Percentiles rank a stretch among this genome's conserved stretches.
phyloP scores from a whole-genome alignment of 2,797 vertebrate genomes.

The Tragelaphus oryx region DNA sequence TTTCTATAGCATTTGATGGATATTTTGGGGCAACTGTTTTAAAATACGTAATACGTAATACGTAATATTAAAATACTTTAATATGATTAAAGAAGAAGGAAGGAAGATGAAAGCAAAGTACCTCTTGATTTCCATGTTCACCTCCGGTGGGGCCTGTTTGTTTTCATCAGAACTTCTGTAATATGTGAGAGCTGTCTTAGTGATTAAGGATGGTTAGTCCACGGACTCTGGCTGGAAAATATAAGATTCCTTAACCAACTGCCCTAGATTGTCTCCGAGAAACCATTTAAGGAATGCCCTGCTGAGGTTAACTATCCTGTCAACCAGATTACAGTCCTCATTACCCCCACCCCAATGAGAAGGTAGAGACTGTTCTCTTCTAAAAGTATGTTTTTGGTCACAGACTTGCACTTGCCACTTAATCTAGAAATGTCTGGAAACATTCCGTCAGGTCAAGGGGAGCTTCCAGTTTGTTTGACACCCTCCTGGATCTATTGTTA shows the following conservation, averaged over 20 bases:
- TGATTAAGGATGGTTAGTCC: neutral
- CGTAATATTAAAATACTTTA: too few species aligned
- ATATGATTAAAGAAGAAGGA: neutral
- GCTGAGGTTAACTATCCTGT: neutral
- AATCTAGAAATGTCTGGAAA: neutral
- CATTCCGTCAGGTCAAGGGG: neutral
- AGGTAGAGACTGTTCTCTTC: neutral
- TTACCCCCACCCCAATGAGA: neutral
- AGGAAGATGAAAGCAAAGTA: neutral
- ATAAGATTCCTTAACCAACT: neutral
- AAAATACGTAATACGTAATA: neutral
- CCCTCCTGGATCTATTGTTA: neutral
- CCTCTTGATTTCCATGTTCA: neutral
- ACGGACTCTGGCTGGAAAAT: neutral
- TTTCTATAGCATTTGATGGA: neutral
- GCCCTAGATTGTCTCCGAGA: neutral
- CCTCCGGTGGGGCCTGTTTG: neutral
- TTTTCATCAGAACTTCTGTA: neutral
- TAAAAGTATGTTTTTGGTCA: neutral
- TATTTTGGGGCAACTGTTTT: neutral
- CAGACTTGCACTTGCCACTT: neutral
- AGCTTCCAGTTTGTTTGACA: neutral
- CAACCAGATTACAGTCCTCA: neutral
- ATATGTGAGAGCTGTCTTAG: neutral
- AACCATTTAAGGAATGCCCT: neutral